phyloP scores from a whole-genome alignment of 1,140 invertebrate species.

The Mylabris phalerata region DNA sequence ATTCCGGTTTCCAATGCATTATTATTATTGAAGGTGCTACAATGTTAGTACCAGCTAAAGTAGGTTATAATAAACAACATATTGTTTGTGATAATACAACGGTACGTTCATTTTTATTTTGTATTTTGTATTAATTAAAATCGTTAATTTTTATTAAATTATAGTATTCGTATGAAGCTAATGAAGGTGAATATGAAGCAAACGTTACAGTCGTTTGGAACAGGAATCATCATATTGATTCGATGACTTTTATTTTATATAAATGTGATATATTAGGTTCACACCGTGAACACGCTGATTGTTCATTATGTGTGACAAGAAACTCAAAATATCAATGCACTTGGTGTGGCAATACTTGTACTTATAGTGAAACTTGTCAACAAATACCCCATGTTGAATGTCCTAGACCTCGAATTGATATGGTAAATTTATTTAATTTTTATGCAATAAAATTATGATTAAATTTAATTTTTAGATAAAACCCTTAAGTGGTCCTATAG shows the following conservation, averaged over 20 bases:
- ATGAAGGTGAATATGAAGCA: slow-evolving; percentile 78
- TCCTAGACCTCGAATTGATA: slow-evolving; percentile 86
- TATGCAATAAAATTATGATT: not conserved
- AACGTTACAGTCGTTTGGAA: slow-evolving; percentile 89
- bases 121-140: not conserved
- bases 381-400: slow-evolving; percentile 71
- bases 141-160: slow-evolving; percentile 23
- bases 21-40: slow-evolving; percentile 86
- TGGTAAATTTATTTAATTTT: slow-evolving; percentile 47
- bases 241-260: slow-evolving; percentile 82
- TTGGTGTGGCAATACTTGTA: slow-evolving; percentile 86
- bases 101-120: slow-evolving; percentile 33
- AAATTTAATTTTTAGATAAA: slow-evolving; percentile 60
- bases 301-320: slow-evolving; percentile 86
- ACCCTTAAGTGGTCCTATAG: slow-evolving; percentile 87
- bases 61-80: slow-evolving; percentile 65
- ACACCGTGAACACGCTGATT: slow-evolving; percentile 86
- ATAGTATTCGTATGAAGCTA: slow-evolving; percentile 80
- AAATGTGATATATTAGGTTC: slow-evolving; percentile 92
- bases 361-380: slow-evolving; percentile 73
- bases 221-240: slow-evolving; percentile 85
- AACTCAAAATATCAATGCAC: slow-evolving; percentile 83
- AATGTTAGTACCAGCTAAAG: slow-evolving; percentile 77
- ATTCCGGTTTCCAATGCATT: slow-evolving; percentile 84
- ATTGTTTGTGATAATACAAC: slow-evolving; percentile 87